These are phyloP conservation scores for Tokudaia muenninki DNA, from an alignment of 2,797 vertebrate species.

Conservation along the genomic window DNA sequence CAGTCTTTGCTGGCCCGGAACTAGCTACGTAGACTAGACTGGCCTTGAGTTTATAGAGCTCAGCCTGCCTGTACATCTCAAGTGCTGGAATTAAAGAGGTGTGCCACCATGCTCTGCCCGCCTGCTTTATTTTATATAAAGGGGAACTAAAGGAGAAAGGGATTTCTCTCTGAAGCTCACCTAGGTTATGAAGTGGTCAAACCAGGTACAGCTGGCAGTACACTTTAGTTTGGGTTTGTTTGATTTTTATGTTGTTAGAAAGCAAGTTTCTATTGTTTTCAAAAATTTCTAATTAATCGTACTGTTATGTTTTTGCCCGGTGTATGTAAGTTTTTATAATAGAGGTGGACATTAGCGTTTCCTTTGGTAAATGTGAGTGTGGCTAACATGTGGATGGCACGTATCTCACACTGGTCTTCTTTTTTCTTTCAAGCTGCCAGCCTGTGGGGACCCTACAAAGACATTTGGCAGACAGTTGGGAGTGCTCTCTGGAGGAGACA, in stretches of 20 bases:
- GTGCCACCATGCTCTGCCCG: not conserved
- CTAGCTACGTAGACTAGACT: not conserved
- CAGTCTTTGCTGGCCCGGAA: not conserved
- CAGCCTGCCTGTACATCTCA: not conserved
- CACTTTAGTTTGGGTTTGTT: conserved; percentile 25
- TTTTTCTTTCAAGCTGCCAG: conserved; percentile 92
- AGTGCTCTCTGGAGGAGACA: conserved; percentile 95
- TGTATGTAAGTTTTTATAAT: not conserved
- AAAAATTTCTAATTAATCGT: conserved; percentile 49
- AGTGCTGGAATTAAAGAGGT: not conserved
- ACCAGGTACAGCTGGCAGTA: not conserved
- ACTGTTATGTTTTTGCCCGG: conserved; percentile 35
- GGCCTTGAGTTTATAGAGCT: not conserved
- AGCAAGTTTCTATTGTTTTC: conserved; percentile 19
- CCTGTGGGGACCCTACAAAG: conserved; percentile 98
- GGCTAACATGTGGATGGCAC: not conserved
- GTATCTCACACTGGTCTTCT: conserved; percentile 52
- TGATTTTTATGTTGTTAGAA: conserved; percentile 31
- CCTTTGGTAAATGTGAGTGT: not conserved
- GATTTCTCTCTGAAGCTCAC: not conserved
- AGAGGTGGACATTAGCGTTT: not conserved
- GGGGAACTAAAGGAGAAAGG: conserved; percentile 23
- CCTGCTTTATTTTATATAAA: conserved; percentile 19
- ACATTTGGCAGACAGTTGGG: conserved; percentile 96
- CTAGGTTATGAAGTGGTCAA: not conserved